These are phyloP conservation scores for Phrynocephalus versicolor DNA, from an alignment of 2,113 vertebrate genomes.

Conservation along the genomic window DNA sequence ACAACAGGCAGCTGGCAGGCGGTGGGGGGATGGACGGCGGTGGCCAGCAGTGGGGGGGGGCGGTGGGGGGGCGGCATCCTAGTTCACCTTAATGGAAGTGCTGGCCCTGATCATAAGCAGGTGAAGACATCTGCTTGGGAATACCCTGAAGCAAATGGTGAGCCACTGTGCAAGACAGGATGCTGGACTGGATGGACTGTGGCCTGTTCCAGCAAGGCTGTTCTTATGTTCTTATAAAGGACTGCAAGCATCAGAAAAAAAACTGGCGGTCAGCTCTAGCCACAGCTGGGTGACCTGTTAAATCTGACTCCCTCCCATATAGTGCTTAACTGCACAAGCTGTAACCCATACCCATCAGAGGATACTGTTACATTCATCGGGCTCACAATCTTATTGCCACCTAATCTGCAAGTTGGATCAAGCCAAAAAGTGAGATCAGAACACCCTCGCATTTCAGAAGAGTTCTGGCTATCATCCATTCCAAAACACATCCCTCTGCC, in stretches of 20 bases:
- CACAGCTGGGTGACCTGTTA: not conserved
- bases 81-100: too few species aligned
- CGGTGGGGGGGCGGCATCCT: too few species aligned
- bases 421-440: constrained; percentile 17
- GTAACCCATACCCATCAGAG: not conserved
- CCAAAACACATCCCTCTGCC: not conserved
- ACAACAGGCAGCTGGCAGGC: too few species aligned
- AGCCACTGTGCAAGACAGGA: too few species aligned
- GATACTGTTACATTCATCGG: not conserved
- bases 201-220: too few species aligned
- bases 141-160: too few species aligned
- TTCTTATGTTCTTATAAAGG: too few species aligned
- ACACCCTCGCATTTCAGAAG: not conserved
- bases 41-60: too few species aligned
- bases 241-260: not conserved
- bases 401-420: not conserved
- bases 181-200: too few species aligned
- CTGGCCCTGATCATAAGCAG: too few species aligned
- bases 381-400: not conserved
- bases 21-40: too few species aligned
- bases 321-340: not conserved
- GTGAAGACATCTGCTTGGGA: too few species aligned
- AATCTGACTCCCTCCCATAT: not conserved
- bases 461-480: not conserved
- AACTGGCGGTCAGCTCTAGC: not conserved